phyloP scores from a whole-genome alignment of 92 coral and sea anemone genomes.

The Hydrozoanthus gracilis region DNA sequence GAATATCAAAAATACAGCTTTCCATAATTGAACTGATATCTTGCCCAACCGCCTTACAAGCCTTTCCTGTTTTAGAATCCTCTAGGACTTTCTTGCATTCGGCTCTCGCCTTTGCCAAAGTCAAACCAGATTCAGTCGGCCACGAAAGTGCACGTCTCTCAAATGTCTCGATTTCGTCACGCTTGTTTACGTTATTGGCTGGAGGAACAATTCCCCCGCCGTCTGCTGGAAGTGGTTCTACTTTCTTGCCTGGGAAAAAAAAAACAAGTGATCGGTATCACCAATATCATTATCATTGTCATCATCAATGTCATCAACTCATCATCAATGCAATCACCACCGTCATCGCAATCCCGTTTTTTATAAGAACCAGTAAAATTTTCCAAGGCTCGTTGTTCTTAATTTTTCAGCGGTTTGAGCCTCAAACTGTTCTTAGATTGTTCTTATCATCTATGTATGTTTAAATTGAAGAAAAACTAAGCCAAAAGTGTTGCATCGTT shows the following conservation, averaged over 20 bases:
- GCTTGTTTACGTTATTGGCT: neutral
- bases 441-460: too few relatives aligned
- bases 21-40: neutral
- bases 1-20: neutral
- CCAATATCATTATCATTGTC: neutral
- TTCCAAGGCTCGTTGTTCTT: too few relatives aligned
- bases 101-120: neutral
- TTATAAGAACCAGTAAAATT: too few relatives aligned
- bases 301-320: neutral
- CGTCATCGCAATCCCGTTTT: too few relatives aligned
- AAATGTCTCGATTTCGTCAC: neutral
- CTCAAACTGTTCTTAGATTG: too few relatives aligned
- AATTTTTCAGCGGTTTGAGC: too few relatives aligned
- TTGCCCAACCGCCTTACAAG: slow-evolving; percentile 4
- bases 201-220: slow-evolving; percentile 24
- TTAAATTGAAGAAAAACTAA: too few relatives aligned
- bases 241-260: neutral
- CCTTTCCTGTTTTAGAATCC: slow-evolving; percentile 15
- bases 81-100: slow-evolving; percentile 10
- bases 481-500: too few relatives aligned
- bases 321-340: neutral
- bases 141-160: neutral
- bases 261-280: neutral
- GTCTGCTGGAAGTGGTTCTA: neutral
- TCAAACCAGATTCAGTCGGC: neutral